Base-by-base conservation (phyloP, 2,797 vertebrate genomes). In the Emys orbicularis region DNA sequence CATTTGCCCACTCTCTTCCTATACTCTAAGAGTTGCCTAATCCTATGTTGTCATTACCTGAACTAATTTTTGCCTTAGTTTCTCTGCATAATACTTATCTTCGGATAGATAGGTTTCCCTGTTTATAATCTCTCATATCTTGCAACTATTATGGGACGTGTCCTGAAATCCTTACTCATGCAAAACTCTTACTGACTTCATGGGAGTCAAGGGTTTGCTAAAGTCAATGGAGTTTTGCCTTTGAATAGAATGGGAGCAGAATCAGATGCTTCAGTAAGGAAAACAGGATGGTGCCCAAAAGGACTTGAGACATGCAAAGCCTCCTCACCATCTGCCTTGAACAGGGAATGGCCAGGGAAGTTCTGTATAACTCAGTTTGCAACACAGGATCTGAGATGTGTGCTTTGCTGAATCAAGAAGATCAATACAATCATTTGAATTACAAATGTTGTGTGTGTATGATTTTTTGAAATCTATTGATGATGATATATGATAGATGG, bases 191-290 rank as follows among this genome's bases (percentile, higher is more conserved):
- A 97, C 93, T 59, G 1, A 53, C 93, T 88, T 95, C 95, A 89
- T 97, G 93, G 94, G 95, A 97, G 94, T 95, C 87, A 68, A 89
- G 92, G 83, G 94, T 83, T 97, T 97, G 96, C 96, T 97, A 96
- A 90, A 86, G 90, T 96, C 95, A 83, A 84, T 84, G 88, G 59
- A 89, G 90, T 93, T 97, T 97, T 96, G 95, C 95, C 59, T 53
- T 95, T 25, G 84, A 95, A 90, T n/a, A 97, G 94, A 97, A 97
- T 97, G 89, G 92, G 68, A 96, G 93, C 94, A 93, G 92, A 76
- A 96, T 96, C 84, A 95, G 94, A 96, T 84, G 29, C 90, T 91
- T 96, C 83, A 96, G 91, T 92, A 88, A 95, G 79, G 84, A 96
- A 97, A 96, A 87, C 18, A 91, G 94, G 94, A 97, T 86, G 94